Base-by-base conservation (phyloP, 2,113 vertebrate genomes). In the Psephotus haematonotus region DNA sequence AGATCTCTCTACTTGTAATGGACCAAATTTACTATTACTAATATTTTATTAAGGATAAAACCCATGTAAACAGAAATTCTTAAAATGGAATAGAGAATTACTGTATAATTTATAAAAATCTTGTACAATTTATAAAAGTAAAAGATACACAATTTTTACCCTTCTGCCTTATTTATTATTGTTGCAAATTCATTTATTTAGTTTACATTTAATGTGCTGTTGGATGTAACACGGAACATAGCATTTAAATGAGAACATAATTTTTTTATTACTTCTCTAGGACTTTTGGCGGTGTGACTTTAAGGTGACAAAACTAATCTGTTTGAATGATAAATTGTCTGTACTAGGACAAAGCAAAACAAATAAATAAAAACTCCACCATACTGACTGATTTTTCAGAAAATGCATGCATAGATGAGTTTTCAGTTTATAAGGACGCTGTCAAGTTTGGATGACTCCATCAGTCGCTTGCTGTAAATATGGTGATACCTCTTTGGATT, bases 241-340 rank as follows among this genome's bases (percentile, higher is more conserved):
- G 53, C 8, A 76, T 81, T 65, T 81, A 94, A 95, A 91, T 29
- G n/a, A 81, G 41, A 88, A 85, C 53, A 77, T 7, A n/a, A 33
- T 72, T 94, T 93, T 88, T 64, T 82, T 4, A 82, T 67, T 84
- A 59, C 19, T 76, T 86, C 39, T 55, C 9, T 68, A 43, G 44
- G 50, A 93, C 27, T 82, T 95, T 77, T 86, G 43, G 37, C 10
- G 78, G 23, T 2, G 5, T 79, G 69, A 93, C 86, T 89, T 78
- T 69, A 78, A 92, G 76, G 23, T 94, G 72, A 92, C 44, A 95
- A 94, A 88, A 47, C 17, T 53, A 81, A 90, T 78, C 39, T 67
- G 3, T 71, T 75, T 83, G 60, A 71, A 85, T 63, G 68, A 83
- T 31, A 77, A 78, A 68, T 70, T 47, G 6, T 46, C 25, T 91